Base-by-base conservation (phyloP, 2,113 vertebrate genomes). In the Microcebus lehilahytsara region DNA sequence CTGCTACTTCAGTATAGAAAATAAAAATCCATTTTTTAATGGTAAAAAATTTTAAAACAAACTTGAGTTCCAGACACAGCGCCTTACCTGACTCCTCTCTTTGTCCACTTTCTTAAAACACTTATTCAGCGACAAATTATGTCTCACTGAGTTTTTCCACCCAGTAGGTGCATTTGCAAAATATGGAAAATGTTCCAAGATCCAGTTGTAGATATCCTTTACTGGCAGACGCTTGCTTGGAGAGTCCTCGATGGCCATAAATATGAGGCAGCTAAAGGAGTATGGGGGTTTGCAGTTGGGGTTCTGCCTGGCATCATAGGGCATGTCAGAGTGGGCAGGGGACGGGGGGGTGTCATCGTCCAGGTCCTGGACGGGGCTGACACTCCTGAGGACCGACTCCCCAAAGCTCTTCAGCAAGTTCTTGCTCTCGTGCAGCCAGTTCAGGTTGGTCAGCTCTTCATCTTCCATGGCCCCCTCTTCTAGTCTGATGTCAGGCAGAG, bases 91-190 rank as follows among this genome's bases (percentile, higher is more conserved):
- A 98, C 99, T 99, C 98, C 99, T 98, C 98, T 99, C 99, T 98
- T 99, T 99, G 98, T 99, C 99, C 99, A 99, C 99, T 98, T 99
- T 99, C 99, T 99, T 99, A 99, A 99, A 99, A 99, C 99, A 99
- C 98, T 99, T 99, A 99, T 99, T 99, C 98, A 99, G 99, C 2
- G 99, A 99, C 83, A 99, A 98, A 98, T 99, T 99, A 98, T 99
- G 99, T 92, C 99, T 99, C 98, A 99, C 99, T 72, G 99, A 99
- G 98, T 99, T 99, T 99, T 99, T 99, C 99, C 99, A 99, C 98
- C 99, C 99, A 89, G 99, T 99, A 58, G 99, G 99, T 72, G 99
- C 99, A 0, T 99, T 99, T 83, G 99, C 99, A 98, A 99, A 99
- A 98, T 99, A 99, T 0, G 99, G 99, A 97, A 99, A 99, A 98